Base-by-base conservation (phyloP, 2,113 vertebrate species). In the Rhinopithecus roxellana region DNA sequence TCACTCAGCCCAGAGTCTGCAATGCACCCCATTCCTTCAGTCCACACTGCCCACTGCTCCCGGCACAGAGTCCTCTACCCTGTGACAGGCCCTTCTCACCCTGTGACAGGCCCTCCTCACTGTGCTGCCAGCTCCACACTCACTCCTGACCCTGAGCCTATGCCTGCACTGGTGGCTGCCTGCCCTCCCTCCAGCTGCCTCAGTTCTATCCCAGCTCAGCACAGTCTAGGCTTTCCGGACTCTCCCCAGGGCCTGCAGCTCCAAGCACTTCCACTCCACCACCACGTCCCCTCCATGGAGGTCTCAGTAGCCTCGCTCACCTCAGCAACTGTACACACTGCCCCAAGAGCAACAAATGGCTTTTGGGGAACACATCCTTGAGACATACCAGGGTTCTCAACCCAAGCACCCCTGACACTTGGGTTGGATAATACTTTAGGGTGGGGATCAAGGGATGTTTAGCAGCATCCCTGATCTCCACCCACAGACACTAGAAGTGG, bases 161-260 rank as follows among this genome's bases (percentile, higher is more conserved):
- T 1, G 2, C 40, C 59, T 25, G 12, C 32, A 17, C n/a, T 25
- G 11, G 1, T 5, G 12, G 22, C 8, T 14, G 4, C 48, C 50
- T n/a, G 1, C n/a, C 32, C 67, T 32, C 13, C 45, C 35, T 67
- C 72, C 40, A 35, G 48, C 52, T 35, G 14, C n/a, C 79, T 27
- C 55, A 69, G 38, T 57, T 8, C 75, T 13, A 6, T 0, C 0
- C 18, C 1, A 45, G 17, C 16, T 69, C 72, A 0, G 11, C 45
- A 13, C 22, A 2, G 79, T 50, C 14, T 30, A 55, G 50, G 3
- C 50, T 67, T 27, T 27, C 11, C n/a, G 32, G 35, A 10, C n/a
- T n/a, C 32, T 32, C 48, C 64, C 22, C 25, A 40, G 17, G 5
- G 30, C 12, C 59, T 13, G 43, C 55, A 32, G 84, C 30, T 43